Conservation (phyloP, 2,888 invertebrate species). For the Volucella inanis region DNA sequence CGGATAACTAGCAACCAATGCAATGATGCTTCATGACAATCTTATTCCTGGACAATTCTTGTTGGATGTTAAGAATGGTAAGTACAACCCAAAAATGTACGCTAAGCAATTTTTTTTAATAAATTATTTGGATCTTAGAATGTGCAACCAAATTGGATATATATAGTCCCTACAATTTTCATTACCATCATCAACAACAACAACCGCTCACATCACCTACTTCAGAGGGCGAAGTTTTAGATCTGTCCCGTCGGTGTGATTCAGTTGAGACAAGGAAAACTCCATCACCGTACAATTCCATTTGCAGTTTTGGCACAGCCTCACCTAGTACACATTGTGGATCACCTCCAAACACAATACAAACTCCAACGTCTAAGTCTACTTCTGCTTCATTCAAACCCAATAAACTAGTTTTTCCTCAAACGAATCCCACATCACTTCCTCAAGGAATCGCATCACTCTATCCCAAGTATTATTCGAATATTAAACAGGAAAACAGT, state of each 20-base stretch:
- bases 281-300: conserved; percentile 81
- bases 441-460: conserved; percentile 52
- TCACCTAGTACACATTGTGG: conserved; percentile 77
- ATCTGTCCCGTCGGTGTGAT: conserved; percentile 82
- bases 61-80: conserved; percentile 81
- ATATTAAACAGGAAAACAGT: conserved; percentile 51
- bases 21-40: conserved; percentile 80
- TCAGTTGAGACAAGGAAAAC: conserved; percentile 81
- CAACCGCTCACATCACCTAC: conserved; percentile 78
- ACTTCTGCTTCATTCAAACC: conserved; percentile 1
- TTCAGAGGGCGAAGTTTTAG: conserved; percentile 79
- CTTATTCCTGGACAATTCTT: conserved; percentile 80
- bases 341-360: conserved; percentile 76
- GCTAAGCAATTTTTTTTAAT: neutral
- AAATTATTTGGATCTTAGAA: conserved; percentile 50
- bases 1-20: neutral
- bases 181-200: conserved; percentile 72
- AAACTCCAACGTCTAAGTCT: neutral
- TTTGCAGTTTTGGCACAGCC: conserved; percentile 79
- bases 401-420: conserved; percentile 43
- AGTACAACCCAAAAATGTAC: conserved; percentile 68
- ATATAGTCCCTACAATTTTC: conserved; percentile 80
- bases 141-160: conserved; percentile 78
- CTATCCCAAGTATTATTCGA: conserved; percentile 65
- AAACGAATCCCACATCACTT: conserved; percentile 13